Evolutionary conservation across 2,797 vertebrate species (phyloP).

Genomic region (Adrianichthys oophorus): DNA sequence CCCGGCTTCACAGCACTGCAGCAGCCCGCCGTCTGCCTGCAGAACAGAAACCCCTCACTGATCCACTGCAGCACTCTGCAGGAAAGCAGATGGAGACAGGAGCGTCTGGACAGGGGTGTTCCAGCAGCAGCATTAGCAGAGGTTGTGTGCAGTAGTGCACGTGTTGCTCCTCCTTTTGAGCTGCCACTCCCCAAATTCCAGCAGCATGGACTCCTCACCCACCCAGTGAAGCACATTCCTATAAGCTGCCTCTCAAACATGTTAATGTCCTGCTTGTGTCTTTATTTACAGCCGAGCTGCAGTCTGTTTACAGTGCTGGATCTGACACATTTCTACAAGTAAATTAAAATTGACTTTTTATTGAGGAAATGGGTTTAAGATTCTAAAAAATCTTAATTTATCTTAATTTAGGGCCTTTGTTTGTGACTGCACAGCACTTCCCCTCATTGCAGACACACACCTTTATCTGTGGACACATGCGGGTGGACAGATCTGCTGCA

Average conservation of each 20-base stretch:
- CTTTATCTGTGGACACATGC: no score
- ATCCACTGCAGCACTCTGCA: conserved; percentile 27
- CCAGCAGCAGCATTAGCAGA: background rate
- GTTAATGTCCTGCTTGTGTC: no score
- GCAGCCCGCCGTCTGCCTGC: conserved; percentile 39
- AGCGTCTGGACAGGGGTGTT: background rate
- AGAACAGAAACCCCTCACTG: conserved; percentile 49
- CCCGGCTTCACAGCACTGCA: conserved; percentile 24
- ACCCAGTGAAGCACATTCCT: conserved; percentile 2
- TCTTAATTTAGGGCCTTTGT: no score
- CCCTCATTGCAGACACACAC: no score
- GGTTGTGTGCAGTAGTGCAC: conserved; percentile 19
- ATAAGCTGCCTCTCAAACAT: background rate
- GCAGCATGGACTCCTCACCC: conserved; percentile 5
- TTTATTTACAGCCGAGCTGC: background rate
- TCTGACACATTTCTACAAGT: no score
- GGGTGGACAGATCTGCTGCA: no score
- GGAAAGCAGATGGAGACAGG: background rate
- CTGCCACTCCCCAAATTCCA: conserved; percentile 55
- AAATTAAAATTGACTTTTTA: no score
- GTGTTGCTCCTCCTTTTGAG: conserved; percentile 51
- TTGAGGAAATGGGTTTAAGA: no score
- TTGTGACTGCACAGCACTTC: no score
- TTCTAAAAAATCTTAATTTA: no score
- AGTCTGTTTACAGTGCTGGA: no score